Conservation (phyloP, 2,797 vertebrate species). For the Dromococcyx pavoninus region DNA sequence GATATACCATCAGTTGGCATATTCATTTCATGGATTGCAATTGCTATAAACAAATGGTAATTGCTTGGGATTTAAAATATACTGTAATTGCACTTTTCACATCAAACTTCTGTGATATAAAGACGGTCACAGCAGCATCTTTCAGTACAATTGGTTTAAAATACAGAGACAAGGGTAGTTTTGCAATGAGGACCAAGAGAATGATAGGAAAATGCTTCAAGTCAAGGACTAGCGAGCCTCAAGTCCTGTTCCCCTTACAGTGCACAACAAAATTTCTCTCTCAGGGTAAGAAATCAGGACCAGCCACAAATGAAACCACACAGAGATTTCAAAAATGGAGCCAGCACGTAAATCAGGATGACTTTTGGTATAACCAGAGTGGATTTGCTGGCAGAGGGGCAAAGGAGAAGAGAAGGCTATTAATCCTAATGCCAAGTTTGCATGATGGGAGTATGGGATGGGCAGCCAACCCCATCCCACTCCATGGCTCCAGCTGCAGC, state of each 20-base stretch:
- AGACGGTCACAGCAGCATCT: neutral
- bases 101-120: neutral
- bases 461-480: neutral
- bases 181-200: neutral
- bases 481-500: neutral
- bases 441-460: neutral
- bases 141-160: neutral
- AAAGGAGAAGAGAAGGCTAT: neutral
- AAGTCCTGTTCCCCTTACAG: neutral
- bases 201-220: neutral
- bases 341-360: neutral
- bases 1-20: neutral
- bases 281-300: neutral
- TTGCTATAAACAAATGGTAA: neutral
- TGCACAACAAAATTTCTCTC: neutral
- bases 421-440: neutral
- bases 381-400: neutral
- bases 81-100: neutral
- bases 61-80: neutral
- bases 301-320: neutral
- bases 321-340: neutral
- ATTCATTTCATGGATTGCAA: neutral
- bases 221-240: neutral
- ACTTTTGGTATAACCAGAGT: neutral
- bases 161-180: neutral